Evolutionary conservation across 2,888 invertebrate species (phyloP), one percentile per base, ranked within the genome.

Genomic region (Acrobasis suavella): DNA sequence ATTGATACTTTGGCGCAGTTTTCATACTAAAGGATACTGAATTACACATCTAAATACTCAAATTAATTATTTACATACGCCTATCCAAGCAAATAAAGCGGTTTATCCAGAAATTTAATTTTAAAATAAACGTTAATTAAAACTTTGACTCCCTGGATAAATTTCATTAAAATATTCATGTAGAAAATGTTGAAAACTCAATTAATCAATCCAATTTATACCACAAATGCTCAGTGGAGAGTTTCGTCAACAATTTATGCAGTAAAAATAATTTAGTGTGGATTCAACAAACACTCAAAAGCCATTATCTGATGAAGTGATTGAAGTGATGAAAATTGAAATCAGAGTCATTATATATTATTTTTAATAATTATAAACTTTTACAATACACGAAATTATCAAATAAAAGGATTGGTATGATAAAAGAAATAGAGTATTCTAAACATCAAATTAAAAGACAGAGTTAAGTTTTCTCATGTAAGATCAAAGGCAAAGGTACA

Each of bases 131-230:
- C 12, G 22, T 52, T n/a, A n/a, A 32, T 52, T 52, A 32, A 37
- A 52, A 52, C 52, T 52, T 32, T 22, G 52, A 32, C 32, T 32
- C 8, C 37, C 14, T 14, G 12, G 46, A 46, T 12, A 46, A 46
- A 46, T 46, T 46, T 46, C 14, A 46, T 46, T 14, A 46, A 46
- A 46, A 46, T 46, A 46, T 46, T 46, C 12, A 46, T 46, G 12
- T 14, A 42, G 12, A 42, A 42, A 22, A 51, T 5, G 10, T 37
- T 52, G 32, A 32, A 52, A 52, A 32, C 22, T 46, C 46, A 46
- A 52, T 51, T 51, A 51, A 22, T 51, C 22, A 51, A 51, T 52
- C 22, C 52, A 52, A 52, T n/a, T n/a, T n/a, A 37, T 32, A 46
- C 46, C 46, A 46, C 46, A 46, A 32, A 32, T 32, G 46, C 46